Conservation (phyloP, 2,113 vertebrate genomes). For the Corydoras maculifer region DNA sequence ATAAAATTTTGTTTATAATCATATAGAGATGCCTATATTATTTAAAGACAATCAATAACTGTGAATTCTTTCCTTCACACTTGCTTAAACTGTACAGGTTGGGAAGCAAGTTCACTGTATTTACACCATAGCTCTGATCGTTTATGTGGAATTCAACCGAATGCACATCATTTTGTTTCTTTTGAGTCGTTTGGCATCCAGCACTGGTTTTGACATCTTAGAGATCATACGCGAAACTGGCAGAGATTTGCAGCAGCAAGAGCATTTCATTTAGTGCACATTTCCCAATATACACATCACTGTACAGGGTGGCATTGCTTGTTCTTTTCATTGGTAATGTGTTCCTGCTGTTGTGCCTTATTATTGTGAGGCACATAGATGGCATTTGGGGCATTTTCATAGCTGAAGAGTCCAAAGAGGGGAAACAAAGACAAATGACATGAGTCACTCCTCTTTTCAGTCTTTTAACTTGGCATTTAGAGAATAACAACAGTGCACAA, state of each 20-base stretch:
- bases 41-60: too few relatives aligned
- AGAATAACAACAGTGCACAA: slow-evolving; percentile 70
- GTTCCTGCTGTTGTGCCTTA: slow-evolving; percentile 45
- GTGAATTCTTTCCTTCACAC: too few relatives aligned
- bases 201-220: slow-evolving; percentile 27
- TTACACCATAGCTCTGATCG: too few relatives aligned
- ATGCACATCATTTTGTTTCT: slow-evolving; percentile 11
- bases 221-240: slow-evolving; percentile 7
- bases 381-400: slow-evolving; percentile 52
- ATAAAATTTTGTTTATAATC: too few relatives aligned
- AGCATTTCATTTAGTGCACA: slow-evolving; percentile 50
- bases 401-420: slow-evolving; percentile 58
- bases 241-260: slow-evolving; percentile 38
- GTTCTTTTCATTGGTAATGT: slow-evolving; percentile 40
- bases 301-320: slow-evolving; percentile 48
- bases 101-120: too few relatives aligned
- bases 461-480: slow-evolving; percentile 67
- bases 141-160: too few relatives aligned
- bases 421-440: slow-evolving; percentile 61
- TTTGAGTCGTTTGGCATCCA: slow-evolving; percentile 6
- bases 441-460: slow-evolving; percentile 65
- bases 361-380: slow-evolving; percentile 48
- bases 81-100: too few relatives aligned
- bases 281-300: slow-evolving; percentile 48
- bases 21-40: too few relatives aligned